Conservation (phyloP, 2,113 vertebrate genomes). For the Microcebus griseorufus region DNA sequence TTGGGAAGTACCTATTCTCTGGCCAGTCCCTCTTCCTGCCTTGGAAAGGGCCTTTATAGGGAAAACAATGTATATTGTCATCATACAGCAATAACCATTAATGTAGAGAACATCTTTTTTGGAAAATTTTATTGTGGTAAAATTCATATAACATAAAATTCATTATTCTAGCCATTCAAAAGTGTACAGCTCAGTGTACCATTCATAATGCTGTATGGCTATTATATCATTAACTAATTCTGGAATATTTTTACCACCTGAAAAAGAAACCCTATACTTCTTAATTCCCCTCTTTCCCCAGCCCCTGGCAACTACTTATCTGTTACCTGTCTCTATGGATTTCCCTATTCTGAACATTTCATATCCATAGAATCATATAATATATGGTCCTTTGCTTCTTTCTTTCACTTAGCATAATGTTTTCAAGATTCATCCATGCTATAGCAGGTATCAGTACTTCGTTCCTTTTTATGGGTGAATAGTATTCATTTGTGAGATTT, state of each 20-base stretch:
- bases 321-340: not conserved
- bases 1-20: not conserved
- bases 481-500: not conserved
- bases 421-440: not conserved
- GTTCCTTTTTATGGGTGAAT: not conserved
- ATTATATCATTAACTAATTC: not conserved
- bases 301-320: not conserved
- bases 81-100: not conserved
- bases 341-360: not conserved
- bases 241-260: not conserved
- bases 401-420: not conserved
- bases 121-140: not conserved
- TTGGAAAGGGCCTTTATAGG: not conserved
- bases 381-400: not conserved
- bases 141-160: not conserved
- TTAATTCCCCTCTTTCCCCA: not conserved
- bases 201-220: not conserved
- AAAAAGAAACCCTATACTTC: not conserved
- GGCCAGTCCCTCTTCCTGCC: not conserved
- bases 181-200: not conserved
- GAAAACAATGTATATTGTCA: not conserved
- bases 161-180: not conserved
- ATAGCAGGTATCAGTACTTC: not conserved
- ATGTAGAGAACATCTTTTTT: not conserved
- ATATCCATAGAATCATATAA: not conserved